phyloP scores from a whole-genome alignment of 2,113 vertebrate species.

The Dryoscopus gambensis region DNA sequence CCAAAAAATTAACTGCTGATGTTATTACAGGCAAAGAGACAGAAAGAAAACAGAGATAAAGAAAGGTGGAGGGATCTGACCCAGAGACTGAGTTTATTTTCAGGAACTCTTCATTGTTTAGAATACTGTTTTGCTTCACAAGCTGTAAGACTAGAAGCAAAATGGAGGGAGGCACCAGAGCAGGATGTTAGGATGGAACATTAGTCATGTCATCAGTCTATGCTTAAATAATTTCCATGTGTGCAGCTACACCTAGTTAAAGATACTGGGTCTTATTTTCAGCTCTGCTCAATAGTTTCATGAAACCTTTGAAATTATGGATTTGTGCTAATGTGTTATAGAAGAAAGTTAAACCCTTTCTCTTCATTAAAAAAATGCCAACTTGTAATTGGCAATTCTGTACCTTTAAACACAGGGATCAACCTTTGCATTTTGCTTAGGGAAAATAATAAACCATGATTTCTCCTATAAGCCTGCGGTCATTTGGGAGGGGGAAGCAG shows the following conservation, averaged over 20 bases:
- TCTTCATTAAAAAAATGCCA: not conserved
- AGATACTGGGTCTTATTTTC: not conserved
- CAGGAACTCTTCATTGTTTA: not conserved
- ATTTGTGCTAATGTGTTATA: not conserved
- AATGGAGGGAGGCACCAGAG: not conserved
- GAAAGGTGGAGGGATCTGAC: not conserved
- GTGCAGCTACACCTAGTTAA: not conserved
- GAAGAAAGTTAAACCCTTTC: not conserved
- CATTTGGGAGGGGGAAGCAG: not conserved
- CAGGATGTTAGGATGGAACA: not conserved
- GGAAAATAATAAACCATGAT: not conserved
- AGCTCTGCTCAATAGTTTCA: not conserved
- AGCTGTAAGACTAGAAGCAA: not conserved
- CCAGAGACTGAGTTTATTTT: not conserved
- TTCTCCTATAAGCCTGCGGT: not conserved
- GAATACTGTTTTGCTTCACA: not conserved
- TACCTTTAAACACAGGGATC: not conserved
- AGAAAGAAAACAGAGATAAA: not conserved
- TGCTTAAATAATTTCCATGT: not conserved
- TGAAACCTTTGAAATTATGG: not conserved
- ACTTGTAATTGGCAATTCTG: not conserved
- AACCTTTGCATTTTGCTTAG: not conserved
- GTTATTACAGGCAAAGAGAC: not conserved
- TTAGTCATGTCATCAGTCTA: not conserved
- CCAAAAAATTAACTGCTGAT: accelerated